Conservation (phyloP, 1,140 invertebrate species). For the Dreissena rostriformis region DNA sequence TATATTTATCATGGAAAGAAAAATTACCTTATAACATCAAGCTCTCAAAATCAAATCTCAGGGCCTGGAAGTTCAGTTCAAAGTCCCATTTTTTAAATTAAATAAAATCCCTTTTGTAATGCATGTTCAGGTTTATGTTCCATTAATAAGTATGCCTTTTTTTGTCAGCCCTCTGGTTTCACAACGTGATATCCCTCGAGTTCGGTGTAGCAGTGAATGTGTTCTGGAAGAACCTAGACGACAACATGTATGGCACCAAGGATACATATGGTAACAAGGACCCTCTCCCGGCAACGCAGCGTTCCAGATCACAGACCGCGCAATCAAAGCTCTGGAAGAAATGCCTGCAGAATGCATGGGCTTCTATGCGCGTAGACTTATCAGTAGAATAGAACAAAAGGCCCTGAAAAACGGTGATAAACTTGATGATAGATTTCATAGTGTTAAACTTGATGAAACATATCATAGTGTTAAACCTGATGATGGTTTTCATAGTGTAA, state of each 20-base stretch:
- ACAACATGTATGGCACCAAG: constrained; percentile 83
- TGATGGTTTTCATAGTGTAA: too few relatives aligned
- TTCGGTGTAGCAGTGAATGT: constrained; percentile 85
- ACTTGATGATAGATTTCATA: too few relatives aligned
- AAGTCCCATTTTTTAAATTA: too few relatives aligned
- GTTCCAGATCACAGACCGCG: constrained; percentile 82
- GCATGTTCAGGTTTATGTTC: neutral
- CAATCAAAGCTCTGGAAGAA: constrained; percentile 81
- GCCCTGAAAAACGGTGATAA: neutral
- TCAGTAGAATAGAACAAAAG: constrained; percentile 76
- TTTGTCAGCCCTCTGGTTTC: constrained; percentile 84
- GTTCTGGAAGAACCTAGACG: constrained; percentile 84
- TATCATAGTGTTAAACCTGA: too few relatives aligned
- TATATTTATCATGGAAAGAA: too few relatives aligned
- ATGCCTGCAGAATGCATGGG: constrained; percentile 83
- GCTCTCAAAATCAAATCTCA: neutral
- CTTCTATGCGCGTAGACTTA: constrained; percentile 82
- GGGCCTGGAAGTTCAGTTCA: neutral
- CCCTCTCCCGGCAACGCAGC: constrained; percentile 82
- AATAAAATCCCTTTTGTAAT: too few relatives aligned
- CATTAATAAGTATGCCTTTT: constrained; percentile 12
- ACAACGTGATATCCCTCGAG: constrained; percentile 83
- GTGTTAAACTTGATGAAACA: too few relatives aligned
- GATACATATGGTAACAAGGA: constrained; percentile 86
- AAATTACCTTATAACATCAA: too few relatives aligned